These are phyloP conservation scores for Microctonus hyperodae DNA, from an alignment of 2,888 invertebrate genomes.

Conservation along the genomic window DNA sequence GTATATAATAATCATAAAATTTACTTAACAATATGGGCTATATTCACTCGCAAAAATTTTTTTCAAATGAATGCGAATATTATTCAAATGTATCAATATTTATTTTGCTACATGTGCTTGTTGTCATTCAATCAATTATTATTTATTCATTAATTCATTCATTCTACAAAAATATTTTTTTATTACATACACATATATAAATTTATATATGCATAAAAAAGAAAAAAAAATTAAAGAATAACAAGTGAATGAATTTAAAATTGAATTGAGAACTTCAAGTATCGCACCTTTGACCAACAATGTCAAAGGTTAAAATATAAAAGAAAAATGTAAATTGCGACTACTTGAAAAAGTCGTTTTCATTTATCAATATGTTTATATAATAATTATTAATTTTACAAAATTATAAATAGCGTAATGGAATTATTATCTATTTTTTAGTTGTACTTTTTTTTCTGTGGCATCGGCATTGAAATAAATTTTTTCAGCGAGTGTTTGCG, in stretches of 20 bases:
- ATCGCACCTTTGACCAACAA: constrained; percentile 19
- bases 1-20: constrained; percentile 12
- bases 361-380: constrained; percentile 2
- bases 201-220: no score
- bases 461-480: neutral
- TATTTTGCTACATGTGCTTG: neutral
- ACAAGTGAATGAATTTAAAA: neutral
- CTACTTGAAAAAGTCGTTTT: constrained; percentile 7
- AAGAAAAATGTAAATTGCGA: constrained; percentile 11
- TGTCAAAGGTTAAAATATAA: constrained; percentile 3
- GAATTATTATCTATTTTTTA: constrained; percentile 2
- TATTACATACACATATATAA: neutral
- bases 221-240: neutral
- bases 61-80: neutral
- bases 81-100: neutral
- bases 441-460: neutral
- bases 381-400: neutral
- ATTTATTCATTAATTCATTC: no score
- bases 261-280: constrained; percentile 8
- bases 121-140: neutral
- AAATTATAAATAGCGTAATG: neutral
- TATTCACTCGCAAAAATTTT: neutral
- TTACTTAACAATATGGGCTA: neutral
- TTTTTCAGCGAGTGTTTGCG: neutral
- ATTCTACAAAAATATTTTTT: neutral